phyloP scores from a whole-genome alignment of 2,888 invertebrate genomes.

The Trypoxylon attenuatum region DNA sequence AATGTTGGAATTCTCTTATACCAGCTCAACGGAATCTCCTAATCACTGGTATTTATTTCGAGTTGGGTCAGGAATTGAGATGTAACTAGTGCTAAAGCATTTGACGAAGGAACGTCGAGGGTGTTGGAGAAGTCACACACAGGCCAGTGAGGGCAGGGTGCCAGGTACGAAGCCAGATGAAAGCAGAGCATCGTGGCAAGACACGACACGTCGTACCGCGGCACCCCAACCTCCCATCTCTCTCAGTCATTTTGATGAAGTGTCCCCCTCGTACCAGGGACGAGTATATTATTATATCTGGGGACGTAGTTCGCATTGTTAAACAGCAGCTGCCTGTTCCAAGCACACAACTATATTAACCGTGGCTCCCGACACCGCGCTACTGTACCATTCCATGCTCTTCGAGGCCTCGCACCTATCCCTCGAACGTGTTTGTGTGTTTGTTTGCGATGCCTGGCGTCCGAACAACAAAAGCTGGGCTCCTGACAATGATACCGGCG shows the following conservation, averaged over 20 bases:
- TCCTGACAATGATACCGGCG: conserved; percentile 68
- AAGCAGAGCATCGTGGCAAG: conserved; percentile 41
- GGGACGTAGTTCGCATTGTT: conserved; percentile 67
- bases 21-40: no score
- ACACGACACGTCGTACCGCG: conserved; percentile 39
- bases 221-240: conserved; percentile 56
- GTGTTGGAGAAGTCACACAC: not conserved
- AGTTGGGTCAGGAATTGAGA: not conserved
- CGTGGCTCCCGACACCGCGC: conserved; percentile 22
- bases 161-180: conserved; percentile 37
- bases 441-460: conserved; percentile 69
- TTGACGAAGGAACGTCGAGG: not conserved
- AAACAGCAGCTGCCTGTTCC: conserved; percentile 66
- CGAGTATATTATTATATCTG: conserved; percentile 70
- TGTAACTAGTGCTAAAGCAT: not conserved
- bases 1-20: not conserved
- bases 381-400: conserved; percentile 2
- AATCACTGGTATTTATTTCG: no score
- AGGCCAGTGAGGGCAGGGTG: not conserved
- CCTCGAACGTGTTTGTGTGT: conserved; percentile 54
- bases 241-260: conserved; percentile 70
- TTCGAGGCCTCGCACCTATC: not conserved
- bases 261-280: conserved; percentile 59
- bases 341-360: conserved; percentile 68
- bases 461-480: conserved; percentile 68